These are phyloP conservation scores for Epinephelus moara DNA, from an alignment of 2,113 vertebrate species.

Conservation along the genomic window DNA sequence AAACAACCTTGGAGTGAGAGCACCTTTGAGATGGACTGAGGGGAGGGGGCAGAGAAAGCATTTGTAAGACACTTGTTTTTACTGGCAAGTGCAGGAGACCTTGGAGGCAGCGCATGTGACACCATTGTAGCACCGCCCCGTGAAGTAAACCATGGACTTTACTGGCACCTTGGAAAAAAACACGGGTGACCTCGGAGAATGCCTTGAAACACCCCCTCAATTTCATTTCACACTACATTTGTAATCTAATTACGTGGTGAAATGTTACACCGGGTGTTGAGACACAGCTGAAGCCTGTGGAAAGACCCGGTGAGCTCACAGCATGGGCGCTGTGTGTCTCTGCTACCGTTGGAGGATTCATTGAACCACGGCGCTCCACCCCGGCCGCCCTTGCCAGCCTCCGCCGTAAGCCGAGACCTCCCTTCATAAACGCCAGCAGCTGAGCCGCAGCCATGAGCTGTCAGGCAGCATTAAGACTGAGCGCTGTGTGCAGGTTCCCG, in stretches of 20 bases:
- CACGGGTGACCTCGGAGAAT: slow-evolving; percentile 54
- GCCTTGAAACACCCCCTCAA: slow-evolving; percentile 45
- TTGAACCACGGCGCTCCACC: slow-evolving; percentile 29
- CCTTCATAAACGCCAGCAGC: slow-evolving; percentile 62
- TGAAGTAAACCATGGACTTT: slow-evolving; percentile 66
- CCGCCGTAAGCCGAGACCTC: slow-evolving; percentile 56
- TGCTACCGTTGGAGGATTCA: slow-evolving; percentile 68
- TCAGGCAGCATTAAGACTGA: slow-evolving; percentile 71
- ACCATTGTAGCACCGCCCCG: slow-evolving; percentile 39
- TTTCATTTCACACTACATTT: slow-evolving; percentile 80
- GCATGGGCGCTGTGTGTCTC: slow-evolving; percentile 13
- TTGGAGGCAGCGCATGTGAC: slow-evolving; percentile 71
- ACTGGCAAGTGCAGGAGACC: slow-evolving; percentile 71
- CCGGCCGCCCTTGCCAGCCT: slow-evolving; percentile 44
- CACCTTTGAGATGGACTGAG: slow-evolving; percentile 59
- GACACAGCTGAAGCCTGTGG: slow-evolving; percentile 23
- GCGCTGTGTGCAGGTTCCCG: slow-evolving; percentile 32
- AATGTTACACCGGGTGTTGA: slow-evolving; percentile 62
- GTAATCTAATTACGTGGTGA: slow-evolving; percentile 79
- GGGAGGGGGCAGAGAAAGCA: slow-evolving; percentile 57
- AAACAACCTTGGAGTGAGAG: slow-evolving; percentile 76
- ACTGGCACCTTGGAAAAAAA: slow-evolving; percentile 58
- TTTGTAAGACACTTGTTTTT: slow-evolving; percentile 81
- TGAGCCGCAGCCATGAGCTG: slow-evolving; percentile 73
- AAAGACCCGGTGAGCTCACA: slow-evolving; percentile 46